These are phyloP conservation scores for Gymnogyps californianus DNA, from an alignment of 2,113 vertebrate genomes.

Conservation along the genomic window DNA sequence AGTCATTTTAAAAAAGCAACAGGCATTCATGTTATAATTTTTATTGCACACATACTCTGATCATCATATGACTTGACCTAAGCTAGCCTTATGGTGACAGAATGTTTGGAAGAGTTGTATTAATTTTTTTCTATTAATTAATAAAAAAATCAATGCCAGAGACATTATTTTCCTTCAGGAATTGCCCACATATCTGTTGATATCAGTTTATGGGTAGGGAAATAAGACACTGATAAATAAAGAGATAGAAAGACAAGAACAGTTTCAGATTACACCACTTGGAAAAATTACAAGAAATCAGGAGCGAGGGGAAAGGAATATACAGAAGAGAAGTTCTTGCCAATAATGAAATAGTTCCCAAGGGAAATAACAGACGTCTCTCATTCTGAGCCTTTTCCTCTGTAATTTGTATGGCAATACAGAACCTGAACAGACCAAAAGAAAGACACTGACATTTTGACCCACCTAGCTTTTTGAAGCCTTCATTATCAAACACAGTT, in stretches of 20 bases:
- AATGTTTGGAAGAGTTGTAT: background rate
- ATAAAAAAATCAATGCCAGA: background rate
- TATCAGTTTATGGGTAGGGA: background rate
- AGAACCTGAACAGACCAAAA: slow-evolving; percentile 39
- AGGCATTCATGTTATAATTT: background rate
- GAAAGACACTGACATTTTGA: slow-evolving; percentile 43
- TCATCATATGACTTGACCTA: background rate
- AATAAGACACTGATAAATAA: background rate
- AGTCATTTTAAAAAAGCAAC: background rate
- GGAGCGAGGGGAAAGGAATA: background rate
- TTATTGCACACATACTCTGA: background rate
- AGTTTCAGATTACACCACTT: slow-evolving; percentile 13
- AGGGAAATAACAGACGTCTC: slow-evolving; percentile 31
- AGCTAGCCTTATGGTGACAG: background rate
- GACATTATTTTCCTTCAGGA: background rate
- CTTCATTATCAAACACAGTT: slow-evolving; percentile 65
- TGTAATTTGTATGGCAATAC: slow-evolving; percentile 40
- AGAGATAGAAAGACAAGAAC: background rate
- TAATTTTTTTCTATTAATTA: background rate
- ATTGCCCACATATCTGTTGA: background rate
- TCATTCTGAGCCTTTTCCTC: slow-evolving; percentile 44
- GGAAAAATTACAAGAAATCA: background rate
- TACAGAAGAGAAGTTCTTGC: slow-evolving; percentile 18
- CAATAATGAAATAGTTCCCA: slow-evolving; percentile 34
- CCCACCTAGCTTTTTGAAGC: slow-evolving; percentile 56